These are phyloP conservation scores for Anaspis maculata DNA, from an alignment of 2,888 invertebrate species.

Conservation along the genomic window DNA sequence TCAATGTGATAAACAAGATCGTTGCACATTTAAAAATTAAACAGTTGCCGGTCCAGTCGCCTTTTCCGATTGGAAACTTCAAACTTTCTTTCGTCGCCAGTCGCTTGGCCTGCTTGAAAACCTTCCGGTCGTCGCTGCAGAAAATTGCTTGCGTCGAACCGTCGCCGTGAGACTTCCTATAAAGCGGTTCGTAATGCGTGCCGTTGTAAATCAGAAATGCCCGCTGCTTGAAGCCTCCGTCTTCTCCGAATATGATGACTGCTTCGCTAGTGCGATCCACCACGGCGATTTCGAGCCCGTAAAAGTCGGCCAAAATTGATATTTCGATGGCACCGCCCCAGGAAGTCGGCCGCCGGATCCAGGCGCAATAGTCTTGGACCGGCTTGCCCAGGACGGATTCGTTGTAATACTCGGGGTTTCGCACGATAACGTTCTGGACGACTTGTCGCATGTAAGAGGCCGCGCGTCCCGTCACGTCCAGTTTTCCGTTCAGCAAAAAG, in stretches of 20 bases:
- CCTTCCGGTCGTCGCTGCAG: too few relatives aligned
- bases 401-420: slow-evolving; percentile 68
- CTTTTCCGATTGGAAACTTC: too few relatives aligned
- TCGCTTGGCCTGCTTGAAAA: too few relatives aligned
- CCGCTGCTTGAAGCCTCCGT: slow-evolving; percentile 71
- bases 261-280: slow-evolving; percentile 86
- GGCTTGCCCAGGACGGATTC: slow-evolving; percentile 79
- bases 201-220: slow-evolving; percentile 91
- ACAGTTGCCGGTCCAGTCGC: too few relatives aligned
- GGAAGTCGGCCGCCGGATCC: slow-evolving; percentile 81
- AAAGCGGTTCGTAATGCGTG: slow-evolving; percentile 92
- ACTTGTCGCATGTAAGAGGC: slow-evolving; percentile 74
- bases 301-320: slow-evolving; percentile 77
- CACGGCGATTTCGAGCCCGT: slow-evolving; percentile 86
- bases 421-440: slow-evolving; percentile 75
- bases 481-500: slow-evolving; percentile 64
- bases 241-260: slow-evolving; percentile 90
- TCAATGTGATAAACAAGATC: too few relatives aligned
- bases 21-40: too few relatives aligned
- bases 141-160: slow-evolving; percentile 57
- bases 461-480: slow-evolving; percentile 65
- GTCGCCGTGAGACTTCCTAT: slow-evolving; percentile 83
- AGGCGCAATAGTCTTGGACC: slow-evolving; percentile 76
- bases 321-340: slow-evolving; percentile 98
- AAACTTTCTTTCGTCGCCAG: too few relatives aligned